phyloP scores from a whole-genome alignment of 2,113 vertebrate genomes.

The Antennarius striatus region DNA sequence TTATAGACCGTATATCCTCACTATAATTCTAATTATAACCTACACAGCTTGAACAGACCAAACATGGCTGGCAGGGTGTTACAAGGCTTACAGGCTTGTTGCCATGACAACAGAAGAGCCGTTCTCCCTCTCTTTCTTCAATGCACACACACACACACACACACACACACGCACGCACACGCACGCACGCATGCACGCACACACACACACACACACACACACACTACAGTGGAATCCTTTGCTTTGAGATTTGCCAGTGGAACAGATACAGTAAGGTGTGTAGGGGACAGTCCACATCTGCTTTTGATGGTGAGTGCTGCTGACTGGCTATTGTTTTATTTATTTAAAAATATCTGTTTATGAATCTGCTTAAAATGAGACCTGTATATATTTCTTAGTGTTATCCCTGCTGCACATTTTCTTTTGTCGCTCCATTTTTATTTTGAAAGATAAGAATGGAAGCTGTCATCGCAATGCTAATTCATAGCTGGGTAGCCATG shows the following conservation, averaged over 20 bases:
- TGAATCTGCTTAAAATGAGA: conserved; percentile 11
- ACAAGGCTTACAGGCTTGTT: conserved; percentile 83
- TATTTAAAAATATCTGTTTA: conserved; percentile 17
- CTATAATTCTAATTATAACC: conserved; percentile 53
- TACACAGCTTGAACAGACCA: conserved; percentile 58
- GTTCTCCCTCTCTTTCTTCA: conserved; percentile 32
- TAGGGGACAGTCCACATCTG: conserved; percentile 61
- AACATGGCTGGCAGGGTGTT: conserved; percentile 79
- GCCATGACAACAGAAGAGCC: conserved; percentile 92
- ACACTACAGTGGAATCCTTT: conserved; percentile 63
- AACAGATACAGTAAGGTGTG: conserved; percentile 28
- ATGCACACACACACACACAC: conserved; percentile 27
- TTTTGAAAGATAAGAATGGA: conserved; percentile 57
- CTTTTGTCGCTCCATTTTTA: neutral
- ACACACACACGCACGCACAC: conserved; percentile 9
- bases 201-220: conserved; percentile 25
- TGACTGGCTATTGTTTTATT: conserved; percentile 47
- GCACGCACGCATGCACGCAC: conserved; percentile 39
- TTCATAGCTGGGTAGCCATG: conserved; percentile 77
- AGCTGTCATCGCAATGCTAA: conserved; percentile 73
- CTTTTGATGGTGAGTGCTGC: conserved; percentile 65
- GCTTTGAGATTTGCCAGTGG: conserved; percentile 56
- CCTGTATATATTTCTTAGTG: neutral
- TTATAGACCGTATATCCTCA: conserved; percentile 3
- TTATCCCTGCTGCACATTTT: conserved; percentile 18